These are phyloP conservation scores for Melikaiella ostensackeni DNA, from an alignment of 2,888 invertebrate species.

Conservation along the genomic window DNA sequence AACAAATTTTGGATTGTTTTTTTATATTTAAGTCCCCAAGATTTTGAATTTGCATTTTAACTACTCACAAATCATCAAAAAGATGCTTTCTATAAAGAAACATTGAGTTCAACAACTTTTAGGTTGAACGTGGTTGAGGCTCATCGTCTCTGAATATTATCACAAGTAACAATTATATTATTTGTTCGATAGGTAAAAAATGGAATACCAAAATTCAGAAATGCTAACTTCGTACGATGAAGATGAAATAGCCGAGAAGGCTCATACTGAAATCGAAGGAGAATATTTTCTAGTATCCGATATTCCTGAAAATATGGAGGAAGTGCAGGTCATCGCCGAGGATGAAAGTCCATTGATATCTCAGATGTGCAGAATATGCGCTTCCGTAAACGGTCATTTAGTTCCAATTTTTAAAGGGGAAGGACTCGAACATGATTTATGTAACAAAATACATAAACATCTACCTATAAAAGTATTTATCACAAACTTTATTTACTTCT, in stretches of 20 bases:
- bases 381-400: conserved; percentile 78
- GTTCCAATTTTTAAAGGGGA: conserved; percentile 83
- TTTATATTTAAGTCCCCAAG: no score
- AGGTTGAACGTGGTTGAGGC: no score
- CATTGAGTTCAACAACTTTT: no score
- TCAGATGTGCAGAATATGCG: conserved; percentile 80
- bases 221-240: conserved; percentile 55
- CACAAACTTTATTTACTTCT: conserved; percentile 11
- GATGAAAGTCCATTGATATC: conserved; percentile 49
- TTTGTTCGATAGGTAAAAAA: conserved; percentile 40
- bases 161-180: no score
- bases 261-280: conserved; percentile 51
- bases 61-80: no score
- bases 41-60: no score
- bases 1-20: no score
- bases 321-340: conserved; percentile 39
- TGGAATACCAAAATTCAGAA: conserved; percentile 58
- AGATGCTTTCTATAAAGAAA: no score
- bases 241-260: conserved; percentile 56
- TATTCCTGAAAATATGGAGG: conserved; percentile 41
- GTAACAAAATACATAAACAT: conserved; percentile 82
- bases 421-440: conserved; percentile 81
- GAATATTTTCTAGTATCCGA: conserved; percentile 56
- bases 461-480: conserved; percentile 81
- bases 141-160: no score